These are phyloP conservation scores for Parotia lawesii DNA, from an alignment of 2,113 vertebrate species.

Conservation along the genomic window DNA sequence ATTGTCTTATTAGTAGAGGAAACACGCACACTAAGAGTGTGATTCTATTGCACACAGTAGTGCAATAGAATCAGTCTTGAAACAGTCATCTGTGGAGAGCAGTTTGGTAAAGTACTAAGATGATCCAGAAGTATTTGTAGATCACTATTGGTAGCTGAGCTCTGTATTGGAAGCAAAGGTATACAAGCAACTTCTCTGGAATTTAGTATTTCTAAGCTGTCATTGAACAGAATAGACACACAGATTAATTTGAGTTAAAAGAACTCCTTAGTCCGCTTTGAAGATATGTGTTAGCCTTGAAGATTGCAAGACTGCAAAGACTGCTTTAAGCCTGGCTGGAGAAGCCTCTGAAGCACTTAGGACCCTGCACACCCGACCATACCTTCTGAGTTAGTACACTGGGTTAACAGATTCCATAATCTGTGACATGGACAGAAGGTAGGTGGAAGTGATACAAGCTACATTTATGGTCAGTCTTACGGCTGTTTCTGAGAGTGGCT, in stretches of 20 bases:
- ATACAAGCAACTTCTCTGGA: not conserved
- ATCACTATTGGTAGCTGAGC: not conserved
- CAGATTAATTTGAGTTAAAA: not conserved
- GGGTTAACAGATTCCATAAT: accelerated
- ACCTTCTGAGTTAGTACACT: not conserved
- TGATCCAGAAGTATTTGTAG: not conserved
- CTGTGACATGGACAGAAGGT: not conserved
- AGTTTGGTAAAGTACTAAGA: not conserved
- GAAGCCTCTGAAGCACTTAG: not conserved
- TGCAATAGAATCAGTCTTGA: not conserved
- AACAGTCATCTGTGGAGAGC: not conserved
- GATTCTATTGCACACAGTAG: not conserved
- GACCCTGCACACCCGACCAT: not conserved
- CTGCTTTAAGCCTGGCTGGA: not conserved
- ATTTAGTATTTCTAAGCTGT: not conserved
- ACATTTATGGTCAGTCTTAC: not conserved
- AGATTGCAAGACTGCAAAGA: not conserved
- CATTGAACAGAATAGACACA: not conserved
- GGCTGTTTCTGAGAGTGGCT: not conserved
- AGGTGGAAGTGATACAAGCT: not conserved
- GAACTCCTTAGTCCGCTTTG: not conserved
- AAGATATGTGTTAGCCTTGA: not conserved
- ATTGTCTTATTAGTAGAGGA: not conserved
- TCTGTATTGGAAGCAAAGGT: not conserved
- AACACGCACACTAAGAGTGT: not conserved